Evolutionary conservation across 2,113 vertebrate species (phyloP).

Genomic region (Calyptommatus sinebrachiatus): DNA sequence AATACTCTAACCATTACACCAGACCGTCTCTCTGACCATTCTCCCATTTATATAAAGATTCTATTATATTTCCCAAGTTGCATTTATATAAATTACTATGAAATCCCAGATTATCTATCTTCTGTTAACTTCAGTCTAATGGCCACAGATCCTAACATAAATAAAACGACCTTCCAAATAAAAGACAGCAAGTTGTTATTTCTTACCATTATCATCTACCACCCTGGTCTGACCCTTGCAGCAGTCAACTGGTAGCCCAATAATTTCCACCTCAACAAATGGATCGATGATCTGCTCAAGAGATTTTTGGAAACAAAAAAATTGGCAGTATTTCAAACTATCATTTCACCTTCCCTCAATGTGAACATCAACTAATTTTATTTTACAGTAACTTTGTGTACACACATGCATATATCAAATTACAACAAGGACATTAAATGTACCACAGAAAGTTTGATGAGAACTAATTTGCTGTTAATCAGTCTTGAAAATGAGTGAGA

Average conservation of each 20-base stretch:
- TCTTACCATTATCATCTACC: constrained; percentile 94
- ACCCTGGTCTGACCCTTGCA: constrained; percentile 97
- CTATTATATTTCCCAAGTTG: too few relatives aligned
- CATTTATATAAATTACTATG: too few relatives aligned
- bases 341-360: background rate
- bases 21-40: too few relatives aligned
- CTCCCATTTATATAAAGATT: too few relatives aligned
- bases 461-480: background rate
- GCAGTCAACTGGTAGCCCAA: constrained; percentile 92
- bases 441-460: background rate
- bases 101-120: too few relatives aligned
- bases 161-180: constrained; percentile 5
- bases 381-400: background rate
- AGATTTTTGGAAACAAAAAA: constrained; percentile 42
- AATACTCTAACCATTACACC: too few relatives aligned
- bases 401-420: background rate
- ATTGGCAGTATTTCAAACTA: background rate
- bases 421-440: background rate
- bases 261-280: constrained; percentile 97
- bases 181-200: background rate
- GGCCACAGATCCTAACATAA: background rate
- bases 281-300: constrained; percentile 92
- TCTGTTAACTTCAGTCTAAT: background rate
- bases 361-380: background rate
- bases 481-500: background rate